Conservation (phyloP, 2,888 invertebrate genomes). For the Lymantria dispar region DNA sequence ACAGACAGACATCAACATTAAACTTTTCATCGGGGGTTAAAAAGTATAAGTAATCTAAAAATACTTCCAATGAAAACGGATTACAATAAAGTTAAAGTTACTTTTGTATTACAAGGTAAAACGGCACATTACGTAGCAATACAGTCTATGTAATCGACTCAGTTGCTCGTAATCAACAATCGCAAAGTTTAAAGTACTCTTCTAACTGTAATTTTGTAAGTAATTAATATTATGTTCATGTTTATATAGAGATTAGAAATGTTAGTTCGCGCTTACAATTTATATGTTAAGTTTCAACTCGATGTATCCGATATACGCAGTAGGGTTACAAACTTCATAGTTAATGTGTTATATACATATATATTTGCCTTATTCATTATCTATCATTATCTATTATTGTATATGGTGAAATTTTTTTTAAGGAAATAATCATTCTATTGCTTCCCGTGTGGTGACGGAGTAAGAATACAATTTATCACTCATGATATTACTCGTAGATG, state of each 20-base stretch:
- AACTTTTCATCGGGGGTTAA: no score
- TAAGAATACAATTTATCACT: no score
- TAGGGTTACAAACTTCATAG: conserved; percentile 3
- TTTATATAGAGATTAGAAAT: conserved; percentile 35
- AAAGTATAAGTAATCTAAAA: conserved; percentile 17
- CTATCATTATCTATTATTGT: no score
- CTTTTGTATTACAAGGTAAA: conserved; percentile 18
- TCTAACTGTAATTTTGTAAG: conserved; percentile 47
- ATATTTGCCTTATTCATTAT: no score
- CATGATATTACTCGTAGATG: no score
- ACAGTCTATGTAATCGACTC: conserved; percentile 38
- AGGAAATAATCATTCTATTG: no score
- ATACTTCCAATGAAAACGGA: conserved; percentile 42
- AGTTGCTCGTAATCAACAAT: conserved; percentile 44
- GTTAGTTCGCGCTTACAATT: conserved; percentile 29
- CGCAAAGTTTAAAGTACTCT: conserved; percentile 54
- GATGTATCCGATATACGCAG: conserved; percentile 17
- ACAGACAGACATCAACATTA: no score
- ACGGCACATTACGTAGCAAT: conserved; percentile 18
- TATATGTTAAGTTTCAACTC: conserved; percentile 34
- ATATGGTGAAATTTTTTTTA: no score
- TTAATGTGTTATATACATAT: no score
- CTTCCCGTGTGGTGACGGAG: no score
- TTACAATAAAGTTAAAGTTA: conserved; percentile 33
- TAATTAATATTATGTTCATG: conserved; percentile 50